phyloP scores from a whole-genome alignment of 1,140 invertebrate species.

The Diprion similis region DNA sequence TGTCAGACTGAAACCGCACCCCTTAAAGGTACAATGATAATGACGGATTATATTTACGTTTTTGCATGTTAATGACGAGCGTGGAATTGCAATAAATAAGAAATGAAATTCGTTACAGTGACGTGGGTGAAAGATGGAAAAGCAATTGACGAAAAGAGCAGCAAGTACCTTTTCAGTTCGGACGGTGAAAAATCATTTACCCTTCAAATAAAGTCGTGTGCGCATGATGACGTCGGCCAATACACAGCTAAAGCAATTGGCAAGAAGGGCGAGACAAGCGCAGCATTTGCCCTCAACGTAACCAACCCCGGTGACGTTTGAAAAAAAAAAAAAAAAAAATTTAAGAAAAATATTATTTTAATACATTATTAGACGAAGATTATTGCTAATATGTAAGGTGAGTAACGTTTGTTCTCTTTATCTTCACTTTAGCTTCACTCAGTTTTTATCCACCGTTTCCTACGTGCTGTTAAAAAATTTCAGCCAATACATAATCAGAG shows the following conservation, averaged over 20 bases:
- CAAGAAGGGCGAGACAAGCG: conserved; percentile 80
- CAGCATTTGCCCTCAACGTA: conserved; percentile 89
- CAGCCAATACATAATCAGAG: background rate
- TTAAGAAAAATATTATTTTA: background rate
- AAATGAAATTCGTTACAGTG: conserved; percentile 53
- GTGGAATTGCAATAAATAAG: conserved; percentile 9
- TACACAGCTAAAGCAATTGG: conserved; percentile 88
- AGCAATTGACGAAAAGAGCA: conserved; percentile 75
- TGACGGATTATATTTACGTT: background rate
- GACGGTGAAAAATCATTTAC: conserved; percentile 78
- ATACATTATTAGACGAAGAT: background rate
- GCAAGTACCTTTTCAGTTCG: conserved; percentile 82
- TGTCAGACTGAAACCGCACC: conserved; percentile 78
- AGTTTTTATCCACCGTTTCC: background rate
- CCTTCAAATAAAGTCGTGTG: conserved; percentile 79
- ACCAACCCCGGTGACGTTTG: conserved; percentile 54
- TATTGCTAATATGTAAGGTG: conserved; percentile 5
- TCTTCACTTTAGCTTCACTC: background rate
- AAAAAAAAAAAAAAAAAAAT: conserved; percentile 16
- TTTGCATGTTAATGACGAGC: background rate
- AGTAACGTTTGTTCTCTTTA: background rate
- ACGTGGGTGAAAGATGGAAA: conserved; percentile 93
- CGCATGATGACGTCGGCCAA: conserved; percentile 84
- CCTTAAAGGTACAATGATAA: conserved; percentile 65
- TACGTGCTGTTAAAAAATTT: no score